Evolutionary conservation across 2,888 invertebrate genomes (phyloP), one percentile per base, ranked within the genome.

Genomic region (Emmelina monodactyla): DNA sequence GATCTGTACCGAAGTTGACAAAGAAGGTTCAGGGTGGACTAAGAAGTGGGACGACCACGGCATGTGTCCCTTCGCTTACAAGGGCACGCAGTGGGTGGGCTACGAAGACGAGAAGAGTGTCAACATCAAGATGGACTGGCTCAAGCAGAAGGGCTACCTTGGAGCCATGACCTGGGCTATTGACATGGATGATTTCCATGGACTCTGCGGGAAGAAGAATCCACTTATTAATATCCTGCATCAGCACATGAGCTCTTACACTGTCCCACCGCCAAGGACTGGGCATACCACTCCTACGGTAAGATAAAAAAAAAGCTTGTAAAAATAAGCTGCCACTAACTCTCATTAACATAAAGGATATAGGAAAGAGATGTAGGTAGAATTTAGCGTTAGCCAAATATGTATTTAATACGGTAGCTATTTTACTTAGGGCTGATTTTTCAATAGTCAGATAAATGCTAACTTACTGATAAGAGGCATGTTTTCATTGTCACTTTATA

Each of bases 91-190:
- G 55, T 95, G 94, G 94, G 90, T 94, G 11, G 94, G 94, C 2
- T 95, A 93, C 55, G 94, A 93, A 60, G 87, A 93, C 56, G 83
- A 85, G 0, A 82, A 83, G 51, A 93, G 92, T 47, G 83, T 94
- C 0, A 88, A 91, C 61, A 89, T 92, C 48, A 95, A 95, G 78
- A 92, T 94, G 91, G 88, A 94, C 58, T 94, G 85, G 80, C 90
- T 94, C 46, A 92, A 89, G 57, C 54, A 84, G 37, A 91, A 88
- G 59, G 92, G 92, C 0, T 76, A 76, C 46, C 88, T 88, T 0
- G 94, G 94, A 0, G 93, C 92, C 1, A 94, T 94, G 94, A 89
- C 87, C 12, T 94, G 94, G 94, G 94, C 94, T 14, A 88, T 94
- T 31, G 92, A 92, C 47, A 92, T 94, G 93, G 94, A 95, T 39